phyloP scores from a whole-genome alignment of 1,140 invertebrate species.

The Marisa cornuarietis region DNA sequence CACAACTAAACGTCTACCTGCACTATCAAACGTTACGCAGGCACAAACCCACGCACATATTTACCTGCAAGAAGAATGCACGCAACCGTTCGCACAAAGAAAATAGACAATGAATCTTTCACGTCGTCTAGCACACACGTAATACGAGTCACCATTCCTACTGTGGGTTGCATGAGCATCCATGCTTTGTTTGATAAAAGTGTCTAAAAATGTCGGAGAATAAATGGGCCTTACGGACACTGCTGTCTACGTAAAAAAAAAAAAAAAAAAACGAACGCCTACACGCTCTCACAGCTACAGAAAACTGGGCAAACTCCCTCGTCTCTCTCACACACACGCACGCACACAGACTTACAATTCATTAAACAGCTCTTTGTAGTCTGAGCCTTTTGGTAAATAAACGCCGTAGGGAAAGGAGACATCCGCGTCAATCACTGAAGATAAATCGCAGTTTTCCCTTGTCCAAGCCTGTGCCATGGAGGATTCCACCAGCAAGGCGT shows the following conservation, averaged over 20 bases:
- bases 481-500: constrained; percentile 39
- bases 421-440: background rate
- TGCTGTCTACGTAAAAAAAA: too few species aligned
- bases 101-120: too few species aligned
- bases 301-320: background rate
- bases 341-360: constrained; percentile 9
- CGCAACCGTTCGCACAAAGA: background rate
- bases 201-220: too few species aligned
- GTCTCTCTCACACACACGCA: background rate
- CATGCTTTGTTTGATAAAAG: too few species aligned
- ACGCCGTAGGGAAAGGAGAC: constrained; percentile 13
- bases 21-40: background rate
- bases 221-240: too few species aligned
- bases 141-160: too few species aligned
- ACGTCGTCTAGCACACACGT: too few species aligned
- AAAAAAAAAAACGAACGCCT: too few species aligned
- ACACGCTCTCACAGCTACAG: background rate
- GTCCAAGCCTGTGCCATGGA: constrained; percentile 28
- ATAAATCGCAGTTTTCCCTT: constrained; percentile 24
- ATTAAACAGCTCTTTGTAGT: constrained; percentile 12
- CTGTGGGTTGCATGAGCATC: too few species aligned
- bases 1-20: background rate
- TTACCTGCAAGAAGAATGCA: background rate
- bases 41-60: background rate
- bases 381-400: background rate